A percentile compares a stretch with the other conserved stretches of the same genome.
phyloP scores from a whole-genome alignment of 2,888 invertebrate genomes.

The Ornithoptera alexandrae region DNA sequence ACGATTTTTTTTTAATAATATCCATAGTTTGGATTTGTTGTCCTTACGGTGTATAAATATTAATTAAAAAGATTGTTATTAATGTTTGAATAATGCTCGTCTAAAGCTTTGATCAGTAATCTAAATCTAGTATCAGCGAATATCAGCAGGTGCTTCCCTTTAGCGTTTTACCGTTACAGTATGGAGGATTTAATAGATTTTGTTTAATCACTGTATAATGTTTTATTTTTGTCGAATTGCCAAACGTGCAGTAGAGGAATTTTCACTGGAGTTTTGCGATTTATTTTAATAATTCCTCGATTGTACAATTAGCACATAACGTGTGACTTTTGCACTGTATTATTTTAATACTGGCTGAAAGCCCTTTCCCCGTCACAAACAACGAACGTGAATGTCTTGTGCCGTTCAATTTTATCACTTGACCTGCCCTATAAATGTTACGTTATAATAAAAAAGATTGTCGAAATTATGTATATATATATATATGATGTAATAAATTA shows the following conservation, averaged over 20 bases:
- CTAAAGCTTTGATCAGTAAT: slow-evolving; percentile 3
- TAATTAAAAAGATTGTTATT: neutral
- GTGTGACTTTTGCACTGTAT: slow-evolving; percentile 50
- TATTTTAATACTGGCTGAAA: slow-evolving; percentile 56
- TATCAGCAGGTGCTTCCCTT: slow-evolving; percentile 3
- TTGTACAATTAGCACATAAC: slow-evolving; percentile 51
- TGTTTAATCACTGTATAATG: slow-evolving; percentile 35
- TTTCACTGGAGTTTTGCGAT: slow-evolving; percentile 16
- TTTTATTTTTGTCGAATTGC: slow-evolving; percentile 70
- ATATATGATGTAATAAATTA: slow-evolving; percentile 78
- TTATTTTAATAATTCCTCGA: slow-evolving; percentile 35
- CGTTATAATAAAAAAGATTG: slow-evolving; percentile 69
- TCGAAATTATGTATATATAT: slow-evolving; percentile 79
- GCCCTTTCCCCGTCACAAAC: slow-evolving; percentile 41
- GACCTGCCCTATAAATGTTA: slow-evolving; percentile 71
- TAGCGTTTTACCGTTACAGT: neutral
- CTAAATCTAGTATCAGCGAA: slow-evolving; percentile 23
- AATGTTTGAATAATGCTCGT: slow-evolving; percentile 4
- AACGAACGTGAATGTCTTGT: slow-evolving; percentile 42
- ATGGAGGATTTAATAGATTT: neutral
- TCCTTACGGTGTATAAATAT: neutral
- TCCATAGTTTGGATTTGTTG: neutral
- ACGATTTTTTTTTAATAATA: neutral
- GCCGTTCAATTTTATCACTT: slow-evolving; percentile 53
- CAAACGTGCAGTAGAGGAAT: slow-evolving; percentile 52